These are phyloP conservation scores for Artemia franciscana DNA, from an alignment of 1,140 invertebrate species.

Conservation along the genomic window DNA sequence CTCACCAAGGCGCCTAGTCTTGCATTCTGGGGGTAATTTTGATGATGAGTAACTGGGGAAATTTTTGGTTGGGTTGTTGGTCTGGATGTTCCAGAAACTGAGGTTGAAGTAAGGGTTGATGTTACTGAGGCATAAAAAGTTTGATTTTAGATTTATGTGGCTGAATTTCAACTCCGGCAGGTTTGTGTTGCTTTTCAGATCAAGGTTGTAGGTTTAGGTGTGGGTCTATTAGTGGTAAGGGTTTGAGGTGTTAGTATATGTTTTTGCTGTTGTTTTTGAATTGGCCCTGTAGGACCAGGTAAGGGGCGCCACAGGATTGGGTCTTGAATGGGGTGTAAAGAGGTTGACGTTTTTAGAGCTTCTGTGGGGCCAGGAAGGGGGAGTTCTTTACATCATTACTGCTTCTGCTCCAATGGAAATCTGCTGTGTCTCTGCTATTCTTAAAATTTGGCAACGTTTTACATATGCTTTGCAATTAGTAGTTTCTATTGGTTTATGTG, in stretches of 20 bases:
- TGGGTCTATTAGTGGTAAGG: background rate
- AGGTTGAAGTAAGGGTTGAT: background rate
- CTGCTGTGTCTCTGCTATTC: background rate
- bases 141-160: too few relatives aligned
- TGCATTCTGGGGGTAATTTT: background rate
- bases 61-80: background rate
- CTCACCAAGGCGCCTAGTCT: background rate
- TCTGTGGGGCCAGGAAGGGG: background rate
- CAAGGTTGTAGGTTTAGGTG: background rate
- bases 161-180: background rate
- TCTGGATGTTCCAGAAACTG: background rate
- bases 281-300: background rate
- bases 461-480: background rate
- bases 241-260: too few relatives aligned
- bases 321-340: background rate
- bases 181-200: background rate
- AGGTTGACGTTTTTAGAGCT: background rate
- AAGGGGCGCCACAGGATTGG: background rate
- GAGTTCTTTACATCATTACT: background rate
- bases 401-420: background rate
- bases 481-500: background rate
- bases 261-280: background rate
- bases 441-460: background rate
- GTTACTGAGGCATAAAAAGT: too few relatives aligned
- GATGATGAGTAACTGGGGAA: background rate